Evolutionary conservation across 2,113 vertebrate genomes (phyloP).

Genomic region (Scytalopus superciliaris): DNA sequence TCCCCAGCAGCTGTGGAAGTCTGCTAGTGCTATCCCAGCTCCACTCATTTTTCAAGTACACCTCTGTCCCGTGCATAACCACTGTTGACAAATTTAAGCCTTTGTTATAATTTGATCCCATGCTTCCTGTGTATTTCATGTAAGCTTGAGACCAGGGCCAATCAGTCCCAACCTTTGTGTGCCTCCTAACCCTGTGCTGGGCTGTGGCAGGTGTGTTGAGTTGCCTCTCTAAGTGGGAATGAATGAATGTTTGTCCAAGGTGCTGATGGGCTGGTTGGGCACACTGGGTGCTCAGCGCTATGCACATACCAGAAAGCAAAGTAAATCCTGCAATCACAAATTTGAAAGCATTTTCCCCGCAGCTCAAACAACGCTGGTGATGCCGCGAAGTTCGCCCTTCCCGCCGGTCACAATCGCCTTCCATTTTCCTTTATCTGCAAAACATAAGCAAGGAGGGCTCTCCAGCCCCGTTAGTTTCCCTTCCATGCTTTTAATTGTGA

Average conservation of each 20-base stretch:
- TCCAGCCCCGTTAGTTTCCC: constrained; percentile 70
- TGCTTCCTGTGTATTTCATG: constrained; percentile 38
- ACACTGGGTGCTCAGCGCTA: neutral
- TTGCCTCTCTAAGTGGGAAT: neutral
- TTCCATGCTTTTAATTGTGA: constrained; percentile 66
- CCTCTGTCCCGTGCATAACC: constrained; percentile 34
- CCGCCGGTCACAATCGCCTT: constrained; percentile 37
- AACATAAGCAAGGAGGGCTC: constrained; percentile 64
- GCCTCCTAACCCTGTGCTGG: constrained; percentile 37
- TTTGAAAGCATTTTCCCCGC: constrained; percentile 57
- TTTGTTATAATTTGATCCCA: constrained; percentile 50
- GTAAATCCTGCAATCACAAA: constrained; percentile 62
- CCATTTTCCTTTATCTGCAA: constrained; percentile 69
- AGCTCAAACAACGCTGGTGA: constrained; percentile 38
- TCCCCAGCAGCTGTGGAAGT: constrained; percentile 39
- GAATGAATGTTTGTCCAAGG: neutral
- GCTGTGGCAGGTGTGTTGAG: neutral
- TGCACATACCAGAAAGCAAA: constrained; percentile 63
- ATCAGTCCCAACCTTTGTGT: neutral
- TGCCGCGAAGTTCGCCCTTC: constrained; percentile 48
- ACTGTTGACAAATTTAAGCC: constrained; percentile 41
- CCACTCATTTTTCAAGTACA: constrained; percentile 55
- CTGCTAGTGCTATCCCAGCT: constrained; percentile 45
- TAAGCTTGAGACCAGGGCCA: constrained; percentile 64
- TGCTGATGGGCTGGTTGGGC: neutral